Conservation (phyloP, 2,888 invertebrate genomes). For the Drosophila setosimentum region DNA sequence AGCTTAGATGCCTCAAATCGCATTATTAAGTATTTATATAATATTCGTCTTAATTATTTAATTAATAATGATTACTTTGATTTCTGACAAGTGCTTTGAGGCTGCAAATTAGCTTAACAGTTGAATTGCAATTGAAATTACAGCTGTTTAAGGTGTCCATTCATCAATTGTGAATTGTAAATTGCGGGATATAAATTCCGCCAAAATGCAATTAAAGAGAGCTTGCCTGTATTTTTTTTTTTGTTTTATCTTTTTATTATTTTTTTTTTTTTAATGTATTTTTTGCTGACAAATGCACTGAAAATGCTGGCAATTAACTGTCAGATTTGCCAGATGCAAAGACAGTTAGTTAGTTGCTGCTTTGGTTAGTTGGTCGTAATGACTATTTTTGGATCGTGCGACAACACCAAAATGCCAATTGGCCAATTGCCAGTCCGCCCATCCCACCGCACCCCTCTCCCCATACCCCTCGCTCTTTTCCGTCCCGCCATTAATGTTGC, state of each 20-base stretch:
- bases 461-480: background rate
- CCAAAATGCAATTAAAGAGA: slow-evolving; percentile 44
- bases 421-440: slow-evolving; percentile 39
- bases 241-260: background rate
- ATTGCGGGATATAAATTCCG: slow-evolving; percentile 6
- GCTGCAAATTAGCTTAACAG: slow-evolving; percentile 1
- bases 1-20: background rate
- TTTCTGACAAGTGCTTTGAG: background rate
- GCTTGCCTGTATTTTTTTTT: background rate
- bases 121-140: background rate
- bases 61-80: background rate
- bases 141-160: background rate
- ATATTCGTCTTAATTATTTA: background rate
- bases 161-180: background rate
- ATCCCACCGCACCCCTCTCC: background rate
- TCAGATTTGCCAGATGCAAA: slow-evolving; percentile 34
- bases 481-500: background rate
- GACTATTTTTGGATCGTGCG: slow-evolving; percentile 77
- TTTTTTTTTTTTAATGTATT: background rate
- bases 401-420: slow-evolving; percentile 45
- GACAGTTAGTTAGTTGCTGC: slow-evolving; percentile 11
- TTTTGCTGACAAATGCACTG: slow-evolving; percentile 51
- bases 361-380: slow-evolving; percentile 64
- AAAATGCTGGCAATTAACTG: slow-evolving; percentile 68
- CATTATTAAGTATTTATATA: background rate